These are phyloP conservation scores for Cyanocitta stelleri DNA, from an alignment of 2,113 vertebrate genomes.

Conservation along the genomic window DNA sequence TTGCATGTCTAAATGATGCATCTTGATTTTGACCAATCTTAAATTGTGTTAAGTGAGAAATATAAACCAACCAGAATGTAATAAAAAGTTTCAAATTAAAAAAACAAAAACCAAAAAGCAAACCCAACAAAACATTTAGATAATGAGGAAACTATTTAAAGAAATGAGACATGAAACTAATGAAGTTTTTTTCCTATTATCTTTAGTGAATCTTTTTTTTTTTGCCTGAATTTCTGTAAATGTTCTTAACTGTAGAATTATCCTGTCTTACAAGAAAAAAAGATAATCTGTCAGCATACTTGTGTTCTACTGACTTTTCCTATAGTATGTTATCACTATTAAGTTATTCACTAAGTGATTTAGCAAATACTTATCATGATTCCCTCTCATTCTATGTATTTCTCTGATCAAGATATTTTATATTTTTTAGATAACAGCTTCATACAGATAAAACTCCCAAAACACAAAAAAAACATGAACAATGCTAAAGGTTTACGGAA, in stretches of 20 bases:
- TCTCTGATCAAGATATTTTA: neutral
- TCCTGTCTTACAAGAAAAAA: neutral
- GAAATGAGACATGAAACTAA: neutral
- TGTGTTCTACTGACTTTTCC: neutral
- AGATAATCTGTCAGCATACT: neutral
- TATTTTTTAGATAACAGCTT: neutral
- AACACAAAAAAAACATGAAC: neutral
- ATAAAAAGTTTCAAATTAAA: neutral
- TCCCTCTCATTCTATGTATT: neutral
- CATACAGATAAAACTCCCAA: neutral
- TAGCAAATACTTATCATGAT: neutral
- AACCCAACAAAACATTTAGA: neutral
- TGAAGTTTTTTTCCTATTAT: neutral
- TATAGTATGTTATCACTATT: neutral
- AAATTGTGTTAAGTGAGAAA: neutral
- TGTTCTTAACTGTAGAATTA: neutral
- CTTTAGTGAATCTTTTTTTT: neutral
- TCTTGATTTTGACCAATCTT: neutral
- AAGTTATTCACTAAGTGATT: neutral
- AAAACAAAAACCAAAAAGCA: neutral
- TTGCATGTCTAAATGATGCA: neutral
- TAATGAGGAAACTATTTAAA: neutral
- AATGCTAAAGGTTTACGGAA: neutral
- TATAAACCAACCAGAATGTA: neutral
- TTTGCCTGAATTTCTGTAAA: neutral